These are phyloP conservation scores for Perizoma flavofasciatum DNA, from an alignment of 2,888 invertebrate genomes.

Conservation along the genomic window DNA sequence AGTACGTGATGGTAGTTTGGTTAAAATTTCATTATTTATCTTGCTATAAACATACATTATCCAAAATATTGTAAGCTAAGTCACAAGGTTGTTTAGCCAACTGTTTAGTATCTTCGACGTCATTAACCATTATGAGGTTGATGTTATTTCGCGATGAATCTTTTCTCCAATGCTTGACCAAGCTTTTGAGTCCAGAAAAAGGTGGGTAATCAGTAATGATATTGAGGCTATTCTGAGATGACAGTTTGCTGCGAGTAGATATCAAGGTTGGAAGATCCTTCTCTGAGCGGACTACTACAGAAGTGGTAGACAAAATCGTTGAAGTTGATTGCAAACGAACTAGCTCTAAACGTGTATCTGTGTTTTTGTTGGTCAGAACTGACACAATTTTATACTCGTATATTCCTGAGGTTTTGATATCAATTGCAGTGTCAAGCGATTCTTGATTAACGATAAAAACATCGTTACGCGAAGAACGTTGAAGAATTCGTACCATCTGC, in stretches of 20 bases:
- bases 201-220: slow-evolving; percentile 43
- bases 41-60: slow-evolving; percentile 36
- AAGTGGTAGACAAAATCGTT: slow-evolving; percentile 21
- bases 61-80: slow-evolving; percentile 39
- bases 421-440: not conserved
- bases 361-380: slow-evolving; percentile 13
- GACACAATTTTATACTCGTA: slow-evolving; percentile 14
- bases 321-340: slow-evolving; percentile 38
- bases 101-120: slow-evolving; percentile 22
- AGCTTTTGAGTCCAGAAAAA: slow-evolving; percentile 39
- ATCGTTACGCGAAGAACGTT: slow-evolving; percentile 7
- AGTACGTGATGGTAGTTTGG: too few species aligned
- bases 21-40: too few species aligned
- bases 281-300: slow-evolving; percentile 36
- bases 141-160: slow-evolving; percentile 39
- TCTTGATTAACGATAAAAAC: slow-evolving; percentile 21
- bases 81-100: slow-evolving; percentile 31
- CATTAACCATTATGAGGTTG: slow-evolving; percentile 35
- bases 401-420: slow-evolving; percentile 3
- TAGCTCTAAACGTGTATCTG: slow-evolving; percentile 36
- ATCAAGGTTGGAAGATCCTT: slow-evolving; percentile 38
- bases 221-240: slow-evolving; percentile 35
- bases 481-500: slow-evolving; percentile 14
- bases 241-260: slow-evolving; percentile 31
- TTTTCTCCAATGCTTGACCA: slow-evolving; percentile 43